Evolutionary conservation across 1,140 invertebrate species (phyloP).

Genomic region (Zaprionus taronus): DNA sequence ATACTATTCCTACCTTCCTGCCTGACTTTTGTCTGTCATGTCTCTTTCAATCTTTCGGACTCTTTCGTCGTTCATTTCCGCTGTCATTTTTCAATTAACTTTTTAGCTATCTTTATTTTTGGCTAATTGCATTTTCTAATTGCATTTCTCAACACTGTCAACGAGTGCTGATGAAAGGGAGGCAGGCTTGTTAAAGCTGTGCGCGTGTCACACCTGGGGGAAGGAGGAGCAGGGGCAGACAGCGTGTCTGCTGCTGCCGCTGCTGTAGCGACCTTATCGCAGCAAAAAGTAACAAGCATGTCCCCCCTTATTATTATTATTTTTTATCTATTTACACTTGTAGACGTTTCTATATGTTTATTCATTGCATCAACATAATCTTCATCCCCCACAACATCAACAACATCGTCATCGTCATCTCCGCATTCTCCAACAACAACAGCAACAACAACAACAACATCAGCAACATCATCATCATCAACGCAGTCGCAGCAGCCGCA

Average conservation of each 20-base stretch:
- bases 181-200: constrained; percentile 10
- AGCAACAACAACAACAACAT: background rate
- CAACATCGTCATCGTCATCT: constrained; percentile 19
- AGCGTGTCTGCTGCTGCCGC: too few species aligned
- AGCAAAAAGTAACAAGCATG: background rate
- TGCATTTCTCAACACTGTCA: constrained; percentile 73
- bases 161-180: constrained; percentile 15
- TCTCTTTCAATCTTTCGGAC: constrained; percentile 19
- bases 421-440: constrained; percentile 21
- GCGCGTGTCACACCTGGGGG: constrained; percentile 30
- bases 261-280: constrained; percentile 25
- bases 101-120: constrained; percentile 49
- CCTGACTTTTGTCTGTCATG: background rate
- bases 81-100: constrained; percentile 42
- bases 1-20: background rate
- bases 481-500: background rate
- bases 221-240: background rate
- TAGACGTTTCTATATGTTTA: constrained; percentile 76
- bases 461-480: background rate
- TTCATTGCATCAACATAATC: constrained; percentile 62
- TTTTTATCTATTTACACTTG: constrained; percentile 82
- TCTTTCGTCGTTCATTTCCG: constrained; percentile 35
- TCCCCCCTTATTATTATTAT: constrained; percentile 15
- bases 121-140: constrained; percentile 74
- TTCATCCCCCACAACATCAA: constrained; percentile 26